These are phyloP conservation scores for Muntiacus muntjak DNA, from an alignment of 2,113 vertebrate species.

Conservation along the genomic window DNA sequence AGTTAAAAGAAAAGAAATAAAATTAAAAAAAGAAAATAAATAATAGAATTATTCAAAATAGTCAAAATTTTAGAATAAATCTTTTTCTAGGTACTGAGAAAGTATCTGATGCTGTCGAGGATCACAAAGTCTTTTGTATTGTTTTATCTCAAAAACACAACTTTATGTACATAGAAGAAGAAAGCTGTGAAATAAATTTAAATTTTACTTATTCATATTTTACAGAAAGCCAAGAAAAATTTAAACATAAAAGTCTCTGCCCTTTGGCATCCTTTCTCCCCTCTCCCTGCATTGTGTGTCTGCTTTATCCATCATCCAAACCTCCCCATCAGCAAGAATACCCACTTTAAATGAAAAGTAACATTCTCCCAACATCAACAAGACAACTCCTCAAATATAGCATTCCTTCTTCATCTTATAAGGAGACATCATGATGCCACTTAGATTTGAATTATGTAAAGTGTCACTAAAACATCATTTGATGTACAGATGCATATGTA, in stretches of 20 bases:
- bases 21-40: not conserved
- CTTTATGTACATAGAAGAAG: not conserved
- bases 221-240: not conserved
- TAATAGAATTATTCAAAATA: not conserved
- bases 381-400: not conserved
- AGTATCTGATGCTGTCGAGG: not conserved
- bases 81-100: not conserved
- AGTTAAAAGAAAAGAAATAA: not conserved
- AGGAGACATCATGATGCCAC: not conserved
- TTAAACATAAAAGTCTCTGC: not conserved
- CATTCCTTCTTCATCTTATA: not conserved
- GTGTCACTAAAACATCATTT: not conserved
- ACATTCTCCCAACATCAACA: not conserved
- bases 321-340: not conserved
- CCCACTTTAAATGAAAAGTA: not conserved
- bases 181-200: not conserved
- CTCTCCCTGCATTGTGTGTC: not conserved
- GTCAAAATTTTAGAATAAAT: not conserved
- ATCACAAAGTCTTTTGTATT: not conserved
- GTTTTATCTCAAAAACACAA: not conserved
- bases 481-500: not conserved
- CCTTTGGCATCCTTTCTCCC: not conserved
- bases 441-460: not conserved
- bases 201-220: not conserved
- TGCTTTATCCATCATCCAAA: not conserved